These are phyloP conservation scores for Craseonycteris thonglongyai DNA, from an alignment of 2,113 vertebrate species.

Conservation along the genomic window DNA sequence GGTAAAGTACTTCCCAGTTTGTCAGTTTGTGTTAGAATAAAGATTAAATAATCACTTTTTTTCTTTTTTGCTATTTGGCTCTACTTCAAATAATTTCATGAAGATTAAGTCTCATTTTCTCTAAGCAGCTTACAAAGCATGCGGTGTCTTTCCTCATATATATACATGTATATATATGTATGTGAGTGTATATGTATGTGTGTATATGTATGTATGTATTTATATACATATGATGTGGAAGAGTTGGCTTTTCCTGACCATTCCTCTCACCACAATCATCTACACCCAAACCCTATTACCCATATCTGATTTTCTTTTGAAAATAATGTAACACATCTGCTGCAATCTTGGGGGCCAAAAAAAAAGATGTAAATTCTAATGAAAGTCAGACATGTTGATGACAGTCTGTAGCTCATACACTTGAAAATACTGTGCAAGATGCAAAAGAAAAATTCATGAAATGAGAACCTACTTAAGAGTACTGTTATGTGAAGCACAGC, in stretches of 20 bases:
- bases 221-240: conserved; percentile 69
- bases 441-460: neutral
- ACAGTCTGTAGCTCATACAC: conserved; percentile 2
- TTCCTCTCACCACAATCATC: neutral
- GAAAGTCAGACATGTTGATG: neutral
- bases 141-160: conserved; percentile 64
- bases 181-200: too few species aligned
- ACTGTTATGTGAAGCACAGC: neutral
- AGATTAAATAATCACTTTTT: conserved; percentile 40
- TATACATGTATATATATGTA: conserved; percentile 67
- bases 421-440: neutral
- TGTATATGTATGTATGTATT: conserved; percentile 72
- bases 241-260: conserved; percentile 41
- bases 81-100: conserved; percentile 56
- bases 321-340: conserved; percentile 67
- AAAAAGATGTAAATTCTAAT: conserved; percentile 48
- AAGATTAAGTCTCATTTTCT: conserved; percentile 66
- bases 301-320: conserved; percentile 66
- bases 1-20: neutral
- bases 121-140: conserved; percentile 62
- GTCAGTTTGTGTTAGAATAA: neutral
- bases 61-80: conserved; percentile 52
- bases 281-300: neutral
- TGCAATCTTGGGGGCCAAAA: neutral
- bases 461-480: neutral